Evolutionary conservation across 2,797 vertebrate species (phyloP), one percentile per base, ranked within the genome.

Genomic region (Cyprinella venusta): DNA sequence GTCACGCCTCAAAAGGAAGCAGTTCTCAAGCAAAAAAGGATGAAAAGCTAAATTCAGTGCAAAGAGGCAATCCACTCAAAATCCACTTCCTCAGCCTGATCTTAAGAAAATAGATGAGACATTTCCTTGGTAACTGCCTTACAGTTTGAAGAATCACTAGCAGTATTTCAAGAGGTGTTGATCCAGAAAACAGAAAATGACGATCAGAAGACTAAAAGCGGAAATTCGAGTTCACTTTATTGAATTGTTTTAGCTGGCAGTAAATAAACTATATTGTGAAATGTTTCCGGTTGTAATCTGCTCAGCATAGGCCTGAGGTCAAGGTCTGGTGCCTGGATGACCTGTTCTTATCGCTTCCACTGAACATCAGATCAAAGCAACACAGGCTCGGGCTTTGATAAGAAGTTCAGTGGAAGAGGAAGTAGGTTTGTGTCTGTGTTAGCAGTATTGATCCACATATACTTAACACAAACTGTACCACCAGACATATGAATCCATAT

Each of bases 381-480:
- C 6, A 12, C 48, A 80, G 40, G 40, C 68, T 80, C 4, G 8
- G 13, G 6, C 67, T 76, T 85, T 83, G 77, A 83, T 85, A 77
- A 77, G 84, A 21, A 82, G 76, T 50, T 81, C 21, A 77, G 64
- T 72, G 72, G 40, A 18, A 26, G 45, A 24, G 21, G 21, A 26
- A 61, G 48, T 68, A 59, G 33, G 63, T 45, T 64, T 36, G 61
- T 76, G 71, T 67, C 71, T 67, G 36, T 45, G 68, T 82, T 76
- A 76, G 19, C 72, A 76, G 12, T 67, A 82, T 82, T 42, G 81
- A 82, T 82, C 63, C 36, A 75, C 68, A 76, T 48, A 56, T 76
- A 33, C 3, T 74, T 36, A 19, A 33, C 24, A 56, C n/a, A 33
- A 67, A 82, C 81, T 59, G 63, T 56, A 59, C 56, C 8, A n/a